phyloP scores from a whole-genome alignment of 2,797 vertebrate genomes.

The Peromyscus nudipes region DNA sequence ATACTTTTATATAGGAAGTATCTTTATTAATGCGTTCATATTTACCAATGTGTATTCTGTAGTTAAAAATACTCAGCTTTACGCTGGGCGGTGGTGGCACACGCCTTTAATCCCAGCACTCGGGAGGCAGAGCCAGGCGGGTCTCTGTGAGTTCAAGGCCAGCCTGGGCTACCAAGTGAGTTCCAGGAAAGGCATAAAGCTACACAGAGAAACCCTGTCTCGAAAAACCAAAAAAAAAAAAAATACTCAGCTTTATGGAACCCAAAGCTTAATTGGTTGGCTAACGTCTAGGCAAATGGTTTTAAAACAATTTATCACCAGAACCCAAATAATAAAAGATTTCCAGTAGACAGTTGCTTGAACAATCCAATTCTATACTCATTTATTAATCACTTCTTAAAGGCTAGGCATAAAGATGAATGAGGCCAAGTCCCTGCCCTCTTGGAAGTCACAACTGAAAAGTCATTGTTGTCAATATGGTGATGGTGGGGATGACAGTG shows the following conservation, averaged over 20 bases:
- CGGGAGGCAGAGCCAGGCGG: no score
- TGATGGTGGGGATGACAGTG: background rate
- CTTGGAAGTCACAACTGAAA: background rate
- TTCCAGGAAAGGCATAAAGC: no score
- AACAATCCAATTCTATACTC: constrained; percentile 38
- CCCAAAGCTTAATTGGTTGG: constrained; percentile 41
- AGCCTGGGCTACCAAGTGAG: no score
- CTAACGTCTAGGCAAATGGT: constrained; percentile 44
- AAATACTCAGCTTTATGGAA: background rate
- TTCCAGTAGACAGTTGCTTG: constrained; percentile 51
- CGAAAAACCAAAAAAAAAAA: background rate
- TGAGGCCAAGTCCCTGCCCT: background rate
- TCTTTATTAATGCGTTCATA: background rate
- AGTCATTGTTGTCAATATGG: background rate
- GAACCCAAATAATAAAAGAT: constrained; percentile 54
- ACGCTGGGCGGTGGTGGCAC: no score
- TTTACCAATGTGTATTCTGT: background rate
- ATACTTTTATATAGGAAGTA: background rate
- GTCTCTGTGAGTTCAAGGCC: no score
- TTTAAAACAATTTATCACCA: constrained; percentile 68
- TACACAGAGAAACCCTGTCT: no score
- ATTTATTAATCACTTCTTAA: constrained; percentile 60
- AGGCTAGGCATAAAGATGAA: constrained; percentile 3
- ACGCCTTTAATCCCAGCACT: no score
- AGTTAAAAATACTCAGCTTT: constrained; percentile 9